Conservation (phyloP, 2,797 vertebrate genomes). For the Falco peregrinus region DNA sequence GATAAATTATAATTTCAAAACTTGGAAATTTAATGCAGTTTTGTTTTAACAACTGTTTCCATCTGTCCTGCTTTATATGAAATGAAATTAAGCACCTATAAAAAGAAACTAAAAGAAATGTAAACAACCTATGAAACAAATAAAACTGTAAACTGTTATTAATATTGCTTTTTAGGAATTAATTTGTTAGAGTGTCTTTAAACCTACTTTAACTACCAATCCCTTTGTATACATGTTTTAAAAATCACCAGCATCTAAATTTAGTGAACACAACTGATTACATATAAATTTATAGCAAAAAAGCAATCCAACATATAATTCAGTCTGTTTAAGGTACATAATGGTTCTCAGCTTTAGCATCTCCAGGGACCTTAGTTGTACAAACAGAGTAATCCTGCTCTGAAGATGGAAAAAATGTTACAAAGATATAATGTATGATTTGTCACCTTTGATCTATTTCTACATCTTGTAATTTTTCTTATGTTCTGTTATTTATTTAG, state of each 20-base stretch:
- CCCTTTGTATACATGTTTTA: background rate
- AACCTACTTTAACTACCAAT: background rate
- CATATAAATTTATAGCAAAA: background rate
- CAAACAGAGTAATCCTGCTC: background rate
- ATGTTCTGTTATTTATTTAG: background rate
- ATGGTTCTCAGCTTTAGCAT: background rate
- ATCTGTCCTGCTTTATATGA: background rate
- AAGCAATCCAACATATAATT: background rate
- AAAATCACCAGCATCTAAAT: background rate
- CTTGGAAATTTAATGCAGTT: background rate
- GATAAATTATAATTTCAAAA: background rate
- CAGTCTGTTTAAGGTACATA: background rate
- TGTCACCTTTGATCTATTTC: background rate
- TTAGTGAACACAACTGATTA: background rate
- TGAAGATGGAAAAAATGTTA: background rate
- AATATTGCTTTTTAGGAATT: background rate
- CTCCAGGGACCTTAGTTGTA: background rate
- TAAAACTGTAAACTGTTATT: background rate
- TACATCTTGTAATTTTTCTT: background rate
- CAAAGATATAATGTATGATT: background rate
- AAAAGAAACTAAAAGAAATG: background rate
- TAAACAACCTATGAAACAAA: background rate
- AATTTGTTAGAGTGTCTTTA: background rate
- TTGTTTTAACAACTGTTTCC: background rate
- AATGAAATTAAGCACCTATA: background rate